Evolutionary conservation across 30 jellyfish, hydroid and myxozoan genomes (phyloP), one percentile per base, ranked within the genome.

Genomic region (Rhopilema esculentum): DNA sequence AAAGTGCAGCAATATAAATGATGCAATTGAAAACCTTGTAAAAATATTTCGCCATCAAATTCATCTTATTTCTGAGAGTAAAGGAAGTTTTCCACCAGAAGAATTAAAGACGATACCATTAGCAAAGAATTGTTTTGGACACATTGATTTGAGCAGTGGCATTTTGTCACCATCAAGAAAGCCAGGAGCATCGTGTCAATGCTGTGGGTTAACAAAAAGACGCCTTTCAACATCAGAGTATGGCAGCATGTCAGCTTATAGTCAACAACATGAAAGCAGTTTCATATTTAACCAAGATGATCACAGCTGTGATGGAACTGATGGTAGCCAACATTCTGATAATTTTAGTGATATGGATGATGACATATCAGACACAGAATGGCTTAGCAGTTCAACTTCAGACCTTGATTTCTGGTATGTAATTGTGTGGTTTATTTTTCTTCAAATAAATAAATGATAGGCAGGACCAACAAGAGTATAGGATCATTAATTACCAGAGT

Each of bases 201-300:
- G 74, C 20, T 88, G 96, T 78, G 96, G 96, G 22, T 62, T 88
- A n/a, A 29, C 23, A 28, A 88, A 71, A 74, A 69, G 66, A 49
- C 84, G 52, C 20, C 16, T 25, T 1, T 18, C 81, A 25, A 76
- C 91, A 8, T 88, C 96, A 24, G 96, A 88, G 61, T 88, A 88
- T 88, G 96, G 96, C 9, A 62, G 90, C 30, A 33, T 88, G 87
- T 74, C 91, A 49, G 26, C 90, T 66, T 63, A n/a, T 31, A 78
- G 90, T 57, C 17, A 24, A 4, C 24, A 27, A 16, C 77, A 17
- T 31, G 75, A 52, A 1, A 50, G 26, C 24, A 48, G 31, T 33
- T 67, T 27, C 0, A 1, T 77, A 66, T 50, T 26, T 57, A 53
- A 80, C 19, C 26, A 18, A 0, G 86, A 74, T 25, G 88, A 63